These are phyloP conservation scores for Troides helena DNA, from an alignment of 2,888 invertebrate species.

Conservation along the genomic window DNA sequence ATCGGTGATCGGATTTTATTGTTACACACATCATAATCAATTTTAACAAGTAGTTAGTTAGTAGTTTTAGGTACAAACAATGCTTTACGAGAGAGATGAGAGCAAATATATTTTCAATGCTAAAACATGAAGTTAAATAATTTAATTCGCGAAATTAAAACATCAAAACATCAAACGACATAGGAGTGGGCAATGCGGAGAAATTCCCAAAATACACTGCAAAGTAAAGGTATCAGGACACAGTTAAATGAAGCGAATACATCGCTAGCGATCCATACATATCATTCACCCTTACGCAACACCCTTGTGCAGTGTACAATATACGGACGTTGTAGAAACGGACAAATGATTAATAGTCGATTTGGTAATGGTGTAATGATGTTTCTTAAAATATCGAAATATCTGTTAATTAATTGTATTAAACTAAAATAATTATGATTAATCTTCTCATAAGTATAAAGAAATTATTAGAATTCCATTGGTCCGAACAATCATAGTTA, in stretches of 20 bases:
- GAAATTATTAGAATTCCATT: neutral
- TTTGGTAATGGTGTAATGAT: neutral
- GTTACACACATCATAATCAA: too few species aligned
- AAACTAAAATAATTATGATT: neutral
- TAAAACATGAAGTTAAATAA: neutral
- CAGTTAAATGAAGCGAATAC: conserved; percentile 10
- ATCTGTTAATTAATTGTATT: too few species aligned
- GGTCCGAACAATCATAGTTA: neutral
- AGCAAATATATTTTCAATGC: neutral
- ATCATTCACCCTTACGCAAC: neutral
- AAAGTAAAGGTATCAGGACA: conserved; percentile 5
- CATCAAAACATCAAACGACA: conserved; percentile 8
- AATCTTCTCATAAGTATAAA: neutral
- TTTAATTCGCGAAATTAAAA: conserved; percentile 7
- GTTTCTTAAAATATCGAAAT: too few species aligned
- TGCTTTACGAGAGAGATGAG: neutral
- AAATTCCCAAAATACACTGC: conserved; percentile 19
- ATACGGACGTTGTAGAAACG: neutral
- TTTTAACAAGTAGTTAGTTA: too few species aligned
- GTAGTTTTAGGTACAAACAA: neutral
- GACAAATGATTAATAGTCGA: too few species aligned
- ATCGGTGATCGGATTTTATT: too few species aligned
- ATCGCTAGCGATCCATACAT: neutral
- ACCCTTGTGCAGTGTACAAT: neutral
- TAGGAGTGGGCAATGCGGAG: conserved; percentile 24